Base-by-base conservation (phyloP, 2,113 vertebrate genomes). In the Callocephalon fimbriatum region DNA sequence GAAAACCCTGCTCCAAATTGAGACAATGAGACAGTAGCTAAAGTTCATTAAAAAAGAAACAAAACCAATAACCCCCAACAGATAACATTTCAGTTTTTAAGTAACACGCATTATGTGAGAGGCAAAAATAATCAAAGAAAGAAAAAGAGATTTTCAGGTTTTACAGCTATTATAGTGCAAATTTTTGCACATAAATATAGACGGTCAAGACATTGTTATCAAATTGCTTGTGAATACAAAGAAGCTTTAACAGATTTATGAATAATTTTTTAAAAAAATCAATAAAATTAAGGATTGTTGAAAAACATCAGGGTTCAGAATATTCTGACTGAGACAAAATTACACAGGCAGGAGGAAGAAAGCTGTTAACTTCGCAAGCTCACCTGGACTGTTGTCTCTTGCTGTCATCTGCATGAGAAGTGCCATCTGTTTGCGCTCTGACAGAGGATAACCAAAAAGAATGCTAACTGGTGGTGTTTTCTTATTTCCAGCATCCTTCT, bases 381-480 rank as follows among this genome's bases (percentile, higher is more conserved):
- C 96, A 99, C 99, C 99, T 99, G 99, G 99, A 97, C 99, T 99
- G 98, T 99, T 99, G 97, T 99, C 99, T 98, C 99, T 99, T 87
- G 99, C 99, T 27, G 99, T 99, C 99, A 99, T 99, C 98, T 99
- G 99, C 99, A 99, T 99, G 38, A 99, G 98, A 83, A 99, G 99
- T 66, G 99, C 99, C 99, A 99, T 99, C 98, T 99, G 99, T 92
- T 99, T 99, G 90, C 99, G 98, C 94, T 99, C 99, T 3, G 99
- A 99, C 92, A 99, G 98, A 42, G 99, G 99, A 96, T 99, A 99
- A 86, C 99, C 99, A 97, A 99, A 99, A 94, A 99, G 98, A 95
- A 99, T 99, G 98, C 98, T 99, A 84, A 99, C 98, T 32, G 99
- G 99, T 68, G 99, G 98, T 27, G 99, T 98, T 97, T 99, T 99